Evolutionary conservation across 2,888 invertebrate genomes (phyloP), one percentile per base, ranked within the genome.

Genomic region (Conops quadrifasciatus): DNA sequence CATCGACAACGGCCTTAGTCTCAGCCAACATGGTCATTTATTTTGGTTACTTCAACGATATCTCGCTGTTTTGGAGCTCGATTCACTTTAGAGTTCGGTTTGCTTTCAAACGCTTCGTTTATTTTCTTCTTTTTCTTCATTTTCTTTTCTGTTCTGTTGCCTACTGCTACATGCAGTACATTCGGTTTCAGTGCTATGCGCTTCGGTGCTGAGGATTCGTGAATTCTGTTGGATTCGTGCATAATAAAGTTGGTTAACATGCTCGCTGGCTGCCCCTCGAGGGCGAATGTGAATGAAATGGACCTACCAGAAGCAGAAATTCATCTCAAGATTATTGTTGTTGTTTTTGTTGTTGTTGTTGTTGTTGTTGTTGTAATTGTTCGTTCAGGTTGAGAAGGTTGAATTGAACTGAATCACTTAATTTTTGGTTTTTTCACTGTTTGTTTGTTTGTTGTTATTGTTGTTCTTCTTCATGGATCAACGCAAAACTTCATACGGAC

Each of bases 201-300:
- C 9, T 36, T n/a, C n/a, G 49, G 16, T 49, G 49, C 13, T 21
- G 16, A 16, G 45, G 24, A 15, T 28, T 64, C 56, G 56, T 36
- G 36, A 9, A 4, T 51, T 59, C 67, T 43, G 45, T 30, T 60
- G 64, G 56, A 76, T 79, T 78, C 75, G 78, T 80, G 78, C 78
- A 80, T 78, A 80, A 82, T 80, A 79, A 80, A 77, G 75, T 76
- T 75, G 71, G 76, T 75, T 76, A 75, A 77, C 74, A 76, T 75
- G 73, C 73, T 74, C 72, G 67, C 67, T 75, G 68, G 58, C 65
- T 71, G 69, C 74, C 75, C 77, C 77, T 77, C 75, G 72, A 72
- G 77, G 75, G 73, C 74, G 72, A 77, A 75, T 75, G 73, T 75
- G 77, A 77, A 77, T 77, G 75, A 77, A 76, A 77, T 75, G 74